These are phyloP conservation scores for Elymnias hypermnestra DNA, from an alignment of 1,140 invertebrate genomes.

Conservation along the genomic window DNA sequence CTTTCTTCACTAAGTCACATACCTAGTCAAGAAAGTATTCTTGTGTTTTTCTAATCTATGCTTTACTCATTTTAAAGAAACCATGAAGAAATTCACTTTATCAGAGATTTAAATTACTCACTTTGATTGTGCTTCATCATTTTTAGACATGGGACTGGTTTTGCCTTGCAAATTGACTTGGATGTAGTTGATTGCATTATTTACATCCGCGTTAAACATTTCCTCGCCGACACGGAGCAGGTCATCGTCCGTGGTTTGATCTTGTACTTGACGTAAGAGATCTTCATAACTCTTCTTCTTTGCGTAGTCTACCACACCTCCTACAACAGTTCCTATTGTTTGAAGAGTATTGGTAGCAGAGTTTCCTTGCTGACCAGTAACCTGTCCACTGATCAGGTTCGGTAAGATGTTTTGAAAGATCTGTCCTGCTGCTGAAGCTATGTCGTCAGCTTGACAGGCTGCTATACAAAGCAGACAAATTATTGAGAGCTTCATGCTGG, in stretches of 20 bases:
- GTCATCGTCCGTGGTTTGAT: constrained; percentile 61
- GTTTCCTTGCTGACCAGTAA: constrained; percentile 53
- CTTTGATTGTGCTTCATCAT: constrained; percentile 57
- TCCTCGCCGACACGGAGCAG: constrained; percentile 60
- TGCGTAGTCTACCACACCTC: constrained; percentile 64
- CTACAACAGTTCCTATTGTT: constrained; percentile 62
- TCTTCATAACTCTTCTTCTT: constrained; percentile 70
- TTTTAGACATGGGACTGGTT: constrained; percentile 63
- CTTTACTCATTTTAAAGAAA: too few species aligned
- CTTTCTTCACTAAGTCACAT: too few species aligned
- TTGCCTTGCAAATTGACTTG: constrained; percentile 68
- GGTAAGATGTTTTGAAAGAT: constrained; percentile 66
- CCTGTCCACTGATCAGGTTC: constrained; percentile 51
- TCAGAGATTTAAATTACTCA: constrained; percentile 29
- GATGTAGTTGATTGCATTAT: constrained; percentile 66
- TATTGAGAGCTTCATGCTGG: constrained; percentile 47
- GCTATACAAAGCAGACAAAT: constrained; percentile 38
- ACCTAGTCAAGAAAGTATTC: too few species aligned
- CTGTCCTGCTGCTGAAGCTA: constrained; percentile 58
- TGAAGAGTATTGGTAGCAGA: constrained; percentile 51
- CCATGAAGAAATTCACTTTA: too few species aligned
- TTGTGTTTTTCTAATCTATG: too few species aligned
- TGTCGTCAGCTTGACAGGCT: constrained; percentile 44
- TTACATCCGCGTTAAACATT: constrained; percentile 68
- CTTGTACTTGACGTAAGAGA: constrained; percentile 53